phyloP scores from a whole-genome alignment of 2,888 invertebrate genomes.

The Oligia latruncula region DNA sequence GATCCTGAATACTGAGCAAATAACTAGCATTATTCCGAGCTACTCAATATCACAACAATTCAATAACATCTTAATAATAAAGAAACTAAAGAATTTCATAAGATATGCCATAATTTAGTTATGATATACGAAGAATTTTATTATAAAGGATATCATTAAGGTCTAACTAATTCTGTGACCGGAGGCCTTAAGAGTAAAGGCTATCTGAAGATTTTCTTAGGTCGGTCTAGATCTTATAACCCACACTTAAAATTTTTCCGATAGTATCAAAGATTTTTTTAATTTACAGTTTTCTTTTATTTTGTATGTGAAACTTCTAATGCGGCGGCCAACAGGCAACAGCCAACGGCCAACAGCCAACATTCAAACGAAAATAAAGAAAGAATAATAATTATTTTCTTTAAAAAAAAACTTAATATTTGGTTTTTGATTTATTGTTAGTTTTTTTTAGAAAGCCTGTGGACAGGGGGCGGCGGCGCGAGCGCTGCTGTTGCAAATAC shows the following conservation, averaged over 20 bases:
- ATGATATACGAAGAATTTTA: conserved; percentile 31
- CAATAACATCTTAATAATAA: conserved; percentile 60
- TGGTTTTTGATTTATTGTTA: conserved; percentile 10
- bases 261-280: too few relatives aligned
- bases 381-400: too few relatives aligned
- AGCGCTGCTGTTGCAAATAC: conserved; percentile 76
- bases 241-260: neutral
- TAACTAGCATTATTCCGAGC: conserved; percentile 45
- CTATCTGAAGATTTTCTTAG: neutral
- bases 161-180: neutral
- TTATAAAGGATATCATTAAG: conserved; percentile 3
- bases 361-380: too few relatives aligned
- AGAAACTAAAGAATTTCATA: conserved; percentile 31
- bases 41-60: conserved; percentile 38
- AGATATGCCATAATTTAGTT: conserved; percentile 25
- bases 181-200: neutral
- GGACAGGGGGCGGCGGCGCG: conserved; percentile 68
- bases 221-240: neutral
- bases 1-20: conserved; percentile 67
- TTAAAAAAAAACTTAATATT: too few relatives aligned
- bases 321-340: too few relatives aligned
- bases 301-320: too few relatives aligned
- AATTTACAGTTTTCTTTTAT: too few relatives aligned
- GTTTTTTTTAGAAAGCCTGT: conserved; percentile 52
- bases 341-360: too few relatives aligned